A percentile compares a stretch with the other conserved stretches of the same genome.
Conservation (phyloP, 2,113 vertebrate species). For the Plecotus auritus region DNA sequence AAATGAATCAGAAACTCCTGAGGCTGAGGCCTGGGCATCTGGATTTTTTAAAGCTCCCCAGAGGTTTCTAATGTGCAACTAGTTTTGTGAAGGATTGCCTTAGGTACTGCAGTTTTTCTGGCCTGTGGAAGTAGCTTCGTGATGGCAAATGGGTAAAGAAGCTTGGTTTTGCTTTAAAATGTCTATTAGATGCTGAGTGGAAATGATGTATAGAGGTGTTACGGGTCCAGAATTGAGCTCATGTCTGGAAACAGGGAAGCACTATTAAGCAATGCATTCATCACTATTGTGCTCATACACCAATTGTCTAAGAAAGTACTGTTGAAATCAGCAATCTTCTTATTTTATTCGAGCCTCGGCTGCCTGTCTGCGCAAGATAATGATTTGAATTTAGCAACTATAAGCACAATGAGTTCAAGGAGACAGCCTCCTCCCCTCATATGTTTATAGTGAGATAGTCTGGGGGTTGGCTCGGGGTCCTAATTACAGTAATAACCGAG, state of each 20-base stretch:
- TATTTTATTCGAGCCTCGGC: neutral
- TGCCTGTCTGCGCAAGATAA: slow-evolving; percentile 23
- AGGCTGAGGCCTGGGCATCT: neutral
- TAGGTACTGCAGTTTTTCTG: neutral
- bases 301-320: neutral
- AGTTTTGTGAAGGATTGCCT: neutral
- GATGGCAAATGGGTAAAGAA: slow-evolving; percentile 13
- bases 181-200: neutral
- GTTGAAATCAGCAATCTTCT: neutral
- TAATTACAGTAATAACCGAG: slow-evolving; percentile 12
- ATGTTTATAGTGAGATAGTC: neutral
- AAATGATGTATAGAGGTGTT: neutral
- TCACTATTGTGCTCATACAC: neutral
- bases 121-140: neutral
- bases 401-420: neutral
- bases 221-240: neutral
- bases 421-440: neutral
- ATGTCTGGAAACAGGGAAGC: slow-evolving; percentile 15
- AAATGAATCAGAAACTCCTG: neutral
- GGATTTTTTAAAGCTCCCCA: neutral
- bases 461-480: slow-evolving; percentile 12
- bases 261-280: neutral
- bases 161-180: slow-evolving; percentile 37
- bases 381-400: neutral
- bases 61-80: neutral